Evolutionary conservation across 2,888 invertebrate genomes (phyloP).

Genomic region (Imbricaverruca yamaguchii): DNA sequence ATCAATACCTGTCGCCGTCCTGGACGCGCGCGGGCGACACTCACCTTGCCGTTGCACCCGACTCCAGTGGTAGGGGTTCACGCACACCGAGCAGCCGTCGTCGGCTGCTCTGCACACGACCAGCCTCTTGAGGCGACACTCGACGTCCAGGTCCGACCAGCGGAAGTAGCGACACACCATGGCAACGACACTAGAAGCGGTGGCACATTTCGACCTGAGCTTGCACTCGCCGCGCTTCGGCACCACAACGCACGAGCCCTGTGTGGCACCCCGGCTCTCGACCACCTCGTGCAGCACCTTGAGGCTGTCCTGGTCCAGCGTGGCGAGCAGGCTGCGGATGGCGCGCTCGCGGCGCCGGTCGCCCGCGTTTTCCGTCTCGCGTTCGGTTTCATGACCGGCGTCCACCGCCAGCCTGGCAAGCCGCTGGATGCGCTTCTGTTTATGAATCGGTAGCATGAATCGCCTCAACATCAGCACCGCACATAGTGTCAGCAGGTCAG

Average conservation of each 20-base stretch:
- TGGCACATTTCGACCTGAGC: conserved; percentile 82
- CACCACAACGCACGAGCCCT: conserved; percentile 50
- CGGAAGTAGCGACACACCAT: conserved; percentile 84
- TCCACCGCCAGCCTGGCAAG: conserved; percentile 85
- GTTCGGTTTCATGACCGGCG: conserved; percentile 57
- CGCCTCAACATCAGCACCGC: conserved; percentile 63
- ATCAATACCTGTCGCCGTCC: no score
- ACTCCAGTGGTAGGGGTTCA: conserved; percentile 36
- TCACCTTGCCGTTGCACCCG: conserved; percentile 54
- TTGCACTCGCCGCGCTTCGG: conserved; percentile 73
- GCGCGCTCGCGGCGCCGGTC: conserved; percentile 70
- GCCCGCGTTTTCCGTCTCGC: conserved; percentile 60
- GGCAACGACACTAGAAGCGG: conserved; percentile 56
- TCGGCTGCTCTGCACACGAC: conserved; percentile 80
- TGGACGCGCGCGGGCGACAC: conserved; percentile 72
- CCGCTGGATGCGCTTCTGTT: conserved; percentile 86
- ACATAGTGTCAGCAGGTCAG: conserved; percentile 84
- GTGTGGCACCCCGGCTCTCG: conserved; percentile 52
- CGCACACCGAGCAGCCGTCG: conserved; percentile 66
- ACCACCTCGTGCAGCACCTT: conserved; percentile 59
- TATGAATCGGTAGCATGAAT: conserved; percentile 62
- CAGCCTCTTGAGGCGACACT: conserved; percentile 78
- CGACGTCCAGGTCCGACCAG: conserved; percentile 49
- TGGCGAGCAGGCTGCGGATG: conserved; percentile 76
- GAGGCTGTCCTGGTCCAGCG: conserved; percentile 66